Conservation (phyloP, 2,797 vertebrate genomes). For the Diplodus puntazzo region DNA sequence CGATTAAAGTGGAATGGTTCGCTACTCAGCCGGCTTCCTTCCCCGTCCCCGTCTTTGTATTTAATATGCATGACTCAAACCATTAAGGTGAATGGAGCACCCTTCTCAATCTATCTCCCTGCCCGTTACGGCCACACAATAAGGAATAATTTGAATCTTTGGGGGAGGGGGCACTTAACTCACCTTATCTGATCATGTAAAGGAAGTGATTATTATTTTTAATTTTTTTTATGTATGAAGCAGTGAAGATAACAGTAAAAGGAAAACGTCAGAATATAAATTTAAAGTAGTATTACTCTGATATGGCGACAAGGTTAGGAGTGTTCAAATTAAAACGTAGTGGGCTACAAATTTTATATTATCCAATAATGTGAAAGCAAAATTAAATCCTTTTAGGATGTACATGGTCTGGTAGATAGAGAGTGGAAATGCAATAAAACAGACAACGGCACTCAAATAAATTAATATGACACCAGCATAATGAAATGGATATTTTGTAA, state of each 20-base stretch:
- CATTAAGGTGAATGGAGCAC: conserved; percentile 60
- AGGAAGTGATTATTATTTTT: conserved; percentile 21
- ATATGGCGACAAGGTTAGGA: conserved; percentile 9
- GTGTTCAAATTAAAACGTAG: conserved; percentile 29
- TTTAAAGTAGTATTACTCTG: conserved; percentile 33
- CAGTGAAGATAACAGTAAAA: not conserved
- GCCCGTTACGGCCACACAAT: conserved; percentile 53
- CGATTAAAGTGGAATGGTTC: conserved; percentile 59
- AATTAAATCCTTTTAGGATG: not conserved
- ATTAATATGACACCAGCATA: not conserved
- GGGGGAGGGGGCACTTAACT: conserved; percentile 26
- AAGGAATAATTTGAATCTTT: conserved; percentile 54
- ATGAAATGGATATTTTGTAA: conserved; percentile 8
- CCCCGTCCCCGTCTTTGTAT: conserved; percentile 17
- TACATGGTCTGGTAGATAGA: not conserved
- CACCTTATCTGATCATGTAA: conserved; percentile 38
- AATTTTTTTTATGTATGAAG: conserved; percentile 14
- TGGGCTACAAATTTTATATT: conserved; percentile 20
- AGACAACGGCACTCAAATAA: conserved; percentile 22
- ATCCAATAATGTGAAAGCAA: conserved; percentile 28
- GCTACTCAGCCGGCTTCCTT: conserved; percentile 19
- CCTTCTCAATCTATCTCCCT: conserved; percentile 51
- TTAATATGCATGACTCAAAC: conserved; percentile 64
- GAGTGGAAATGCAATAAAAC: conserved; percentile 6
- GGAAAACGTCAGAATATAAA: not conserved